Base-by-base conservation (phyloP, 2,888 invertebrate species). In the Tiliacea aurago region DNA sequence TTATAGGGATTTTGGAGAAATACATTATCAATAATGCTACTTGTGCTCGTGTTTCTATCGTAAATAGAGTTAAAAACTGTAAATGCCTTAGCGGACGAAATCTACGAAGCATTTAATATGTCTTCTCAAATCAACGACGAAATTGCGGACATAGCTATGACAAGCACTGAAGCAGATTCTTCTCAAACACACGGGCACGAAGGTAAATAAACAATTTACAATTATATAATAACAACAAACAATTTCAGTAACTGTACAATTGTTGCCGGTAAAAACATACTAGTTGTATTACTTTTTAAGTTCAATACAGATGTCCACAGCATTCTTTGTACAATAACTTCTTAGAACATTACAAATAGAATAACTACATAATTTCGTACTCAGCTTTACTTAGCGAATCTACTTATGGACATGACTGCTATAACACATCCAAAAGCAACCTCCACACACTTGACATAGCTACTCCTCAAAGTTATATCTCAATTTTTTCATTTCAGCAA, bases 171-270 rank as follows among this genome's bases (percentile, higher is more conserved):
- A 78, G 92, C 94, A 53, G 95, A 96, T 83, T 93, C 95, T 47
- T 94, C 94, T 5, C 95, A 95, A 92, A 88, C 93, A 86, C 94
- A 95, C 84, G 90, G 90, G 59, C 93, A 93, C 69, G 95, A 95
- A 92, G 94, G 95, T 95, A 93, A 94, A 92, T 91, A 94, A 93
- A 93, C 89, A 92, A 84, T 82, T 74, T 51, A 64, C 49, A 67
- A 76, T 80, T 69, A 80, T 81, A 15, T 79, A 91, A 89, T 87
- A 78, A 78, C 76, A 76, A 81, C 61, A 78, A 86, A 84, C 73
- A 75, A 78, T 72, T 69, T 61, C 62, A 59, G 59, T 61, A 66
- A 65, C 45, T 56, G 37, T 65, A 53, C 37, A 70, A 58, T 53
- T 53, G 23, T 53, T 58, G 33, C 56, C 20, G 64, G n/a, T 47